Evolutionary conservation across 2,888 invertebrate species (phyloP).

Genomic region (Metellina segmentata): DNA sequence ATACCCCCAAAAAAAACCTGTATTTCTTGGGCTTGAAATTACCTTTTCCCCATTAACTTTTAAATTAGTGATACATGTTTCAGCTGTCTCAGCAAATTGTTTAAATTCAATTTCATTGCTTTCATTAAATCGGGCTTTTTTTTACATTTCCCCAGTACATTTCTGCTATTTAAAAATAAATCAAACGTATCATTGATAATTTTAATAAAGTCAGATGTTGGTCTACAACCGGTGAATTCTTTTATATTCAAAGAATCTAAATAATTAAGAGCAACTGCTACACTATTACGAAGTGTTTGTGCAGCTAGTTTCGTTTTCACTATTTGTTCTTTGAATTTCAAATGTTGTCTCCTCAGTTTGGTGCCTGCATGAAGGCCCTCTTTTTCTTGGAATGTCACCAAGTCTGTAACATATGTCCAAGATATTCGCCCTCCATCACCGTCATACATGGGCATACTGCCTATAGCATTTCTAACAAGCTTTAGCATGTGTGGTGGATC

Average conservation of each 20-base stretch:
- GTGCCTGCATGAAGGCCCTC: no score
- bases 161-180: conserved; percentile 30
- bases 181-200: conserved; percentile 22
- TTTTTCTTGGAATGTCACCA: no score
- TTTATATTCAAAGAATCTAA: not conserved
- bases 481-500: conserved; percentile 31
- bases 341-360: no score
- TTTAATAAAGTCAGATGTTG: conserved; percentile 15
- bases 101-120: no score
- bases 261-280: conserved; percentile 16
- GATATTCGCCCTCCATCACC: not conserved
- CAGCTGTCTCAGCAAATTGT: no score
- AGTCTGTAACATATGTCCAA: conserved; percentile 6
- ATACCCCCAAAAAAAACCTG: no score
- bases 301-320: conserved; percentile 34
- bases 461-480: conserved; percentile 8
- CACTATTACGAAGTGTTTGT: conserved; percentile 13
- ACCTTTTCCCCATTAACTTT: no score
- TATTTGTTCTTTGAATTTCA: no score
- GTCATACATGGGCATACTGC: not conserved
- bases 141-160: not conserved
- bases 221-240: not conserved
- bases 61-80: no score
- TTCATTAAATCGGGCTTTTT: no score
- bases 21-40: no score